A percentile compares a stretch with the other conserved stretches of the same genome.
These are phyloP conservation scores for Meiosimyza platycephala DNA, from an alignment of 2,888 invertebrate species.

Conservation along the genomic window DNA sequence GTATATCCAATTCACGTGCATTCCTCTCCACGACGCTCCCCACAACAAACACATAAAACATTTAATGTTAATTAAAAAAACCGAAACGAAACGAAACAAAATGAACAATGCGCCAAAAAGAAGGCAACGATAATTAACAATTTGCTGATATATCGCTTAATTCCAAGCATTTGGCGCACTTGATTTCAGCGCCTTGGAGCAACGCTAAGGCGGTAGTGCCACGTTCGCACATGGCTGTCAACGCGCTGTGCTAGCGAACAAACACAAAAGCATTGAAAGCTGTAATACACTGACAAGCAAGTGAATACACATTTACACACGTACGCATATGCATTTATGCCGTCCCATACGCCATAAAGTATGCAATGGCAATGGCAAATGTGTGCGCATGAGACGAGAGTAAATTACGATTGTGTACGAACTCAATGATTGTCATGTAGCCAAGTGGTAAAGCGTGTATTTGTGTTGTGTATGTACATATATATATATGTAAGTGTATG, in stretches of 20 bases:
- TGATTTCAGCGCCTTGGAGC: neutral
- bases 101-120: neutral
- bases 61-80: constrained; percentile 23
- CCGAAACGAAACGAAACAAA: neutral
- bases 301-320: constrained; percentile 8
- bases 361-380: constrained; percentile 4
- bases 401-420: constrained; percentile 23
- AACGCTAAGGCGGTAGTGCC: neutral
- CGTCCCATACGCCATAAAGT: constrained; percentile 6
- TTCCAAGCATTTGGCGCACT: neutral
- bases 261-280: constrained; percentile 21
- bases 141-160: constrained; percentile 25
- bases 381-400: neutral
- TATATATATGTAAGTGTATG: no score
- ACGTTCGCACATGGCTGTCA: constrained; percentile 9
- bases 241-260: neutral
- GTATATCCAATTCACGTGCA: no score
- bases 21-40: no score
- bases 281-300: constrained; percentile 5
- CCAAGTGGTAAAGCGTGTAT: neutral
- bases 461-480: no score
- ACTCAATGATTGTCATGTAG: constrained; percentile 27
- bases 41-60: constrained; percentile 3
- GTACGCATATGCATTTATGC: constrained; percentile 13
- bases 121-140: constrained; percentile 25